Base-by-base conservation (phyloP, 2,888 invertebrate species). In the Nineta flava region DNA sequence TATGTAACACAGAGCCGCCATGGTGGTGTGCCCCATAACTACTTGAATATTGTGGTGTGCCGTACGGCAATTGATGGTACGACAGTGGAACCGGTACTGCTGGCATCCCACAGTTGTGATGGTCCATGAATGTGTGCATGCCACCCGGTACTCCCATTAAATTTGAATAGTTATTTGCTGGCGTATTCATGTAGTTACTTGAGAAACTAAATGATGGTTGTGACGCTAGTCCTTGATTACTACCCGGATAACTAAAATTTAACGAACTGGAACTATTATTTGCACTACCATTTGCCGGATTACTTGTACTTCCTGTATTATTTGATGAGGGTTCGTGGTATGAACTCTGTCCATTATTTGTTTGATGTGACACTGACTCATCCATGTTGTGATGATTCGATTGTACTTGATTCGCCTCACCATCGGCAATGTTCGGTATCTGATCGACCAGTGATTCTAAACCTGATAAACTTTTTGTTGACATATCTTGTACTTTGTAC, bases 391-490 rank as follows among this genome's bases (percentile, higher is more conserved):
- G 26, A 26, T 26, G 26, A 26, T 26, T 26, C 46, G 12, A 15
- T 31, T 9, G 42, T 42, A 35, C 42, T 45, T 65, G 53, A 16
- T 62, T 60, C 32, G 64, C 57, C 42, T 76, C 79, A 6, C 81
- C 82, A 59, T 88, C 87, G 50, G 83, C 81, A 66, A 88, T 85
- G 59, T 86, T 84, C 47, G 90, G 91, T 67, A 91, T 91, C 74
- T 91, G 91, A 70, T 91, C 90, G 55, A 91, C 90, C 46, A 91
- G 73, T 41, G 88, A 90, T 67, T 91, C 90, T 45, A 91, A 72
- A 16, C 90, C 91, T 15, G 88, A 88, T 46, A 87, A 71, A 58
- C 86, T 87, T 65, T 88, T 88, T 26, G 86, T 82, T n/a, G 87
- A 79, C 34, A 87, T 83, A 68, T 87, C 87, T 61, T 83, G 82